Percentiles rank a stretch among this genome's conserved stretches.
These are phyloP conservation scores for Melanotaenia nigrans DNA, from an alignment of 2,797 vertebrate species.

Conservation along the genomic window DNA sequence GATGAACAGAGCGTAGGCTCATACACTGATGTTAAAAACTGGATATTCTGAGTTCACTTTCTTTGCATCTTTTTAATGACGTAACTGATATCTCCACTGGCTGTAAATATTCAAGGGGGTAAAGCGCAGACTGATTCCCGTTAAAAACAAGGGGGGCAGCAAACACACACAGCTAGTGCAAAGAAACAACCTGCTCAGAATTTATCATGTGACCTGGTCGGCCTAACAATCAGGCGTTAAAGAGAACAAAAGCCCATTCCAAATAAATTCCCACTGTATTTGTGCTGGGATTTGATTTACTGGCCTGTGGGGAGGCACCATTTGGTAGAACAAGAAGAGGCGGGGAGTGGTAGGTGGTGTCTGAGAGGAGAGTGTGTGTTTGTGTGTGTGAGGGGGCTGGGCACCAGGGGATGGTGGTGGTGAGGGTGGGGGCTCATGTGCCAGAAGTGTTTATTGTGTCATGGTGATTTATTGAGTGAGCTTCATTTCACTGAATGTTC, in stretches of 20 bases:
- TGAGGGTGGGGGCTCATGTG: conserved; percentile 89
- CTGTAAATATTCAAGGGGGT: conserved; percentile 32
- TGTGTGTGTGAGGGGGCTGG: conserved; percentile 68
- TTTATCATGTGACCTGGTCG: conserved; percentile 92
- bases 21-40: background rate
- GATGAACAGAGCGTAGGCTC: background rate
- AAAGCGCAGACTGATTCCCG: conserved; percentile 62
- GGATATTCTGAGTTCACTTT: conserved; percentile 7
- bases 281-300: conserved; percentile 99
- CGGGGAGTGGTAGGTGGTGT: conserved; percentile 96
- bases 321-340: conserved; percentile 96
- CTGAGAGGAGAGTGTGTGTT: conserved; percentile 78
- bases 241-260: conserved; percentile 99
- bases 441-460: conserved; percentile 99
- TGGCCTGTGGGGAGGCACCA: conserved; percentile 98
- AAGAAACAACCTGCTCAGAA: conserved; percentile 85
- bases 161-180: conserved; percentile 62
- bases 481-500: conserved; percentile 99
- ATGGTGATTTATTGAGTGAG: conserved; percentile 99
- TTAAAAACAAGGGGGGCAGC: conserved; percentile 68
- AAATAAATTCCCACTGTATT: conserved; percentile 99
- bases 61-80: conserved; percentile 6
- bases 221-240: conserved; percentile 98
- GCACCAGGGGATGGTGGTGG: conserved; percentile 74
- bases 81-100: conserved; percentile 14